Evolutionary conservation across 2,888 invertebrate species (phyloP).

Genomic region (Pyrrhia umbra): DNA sequence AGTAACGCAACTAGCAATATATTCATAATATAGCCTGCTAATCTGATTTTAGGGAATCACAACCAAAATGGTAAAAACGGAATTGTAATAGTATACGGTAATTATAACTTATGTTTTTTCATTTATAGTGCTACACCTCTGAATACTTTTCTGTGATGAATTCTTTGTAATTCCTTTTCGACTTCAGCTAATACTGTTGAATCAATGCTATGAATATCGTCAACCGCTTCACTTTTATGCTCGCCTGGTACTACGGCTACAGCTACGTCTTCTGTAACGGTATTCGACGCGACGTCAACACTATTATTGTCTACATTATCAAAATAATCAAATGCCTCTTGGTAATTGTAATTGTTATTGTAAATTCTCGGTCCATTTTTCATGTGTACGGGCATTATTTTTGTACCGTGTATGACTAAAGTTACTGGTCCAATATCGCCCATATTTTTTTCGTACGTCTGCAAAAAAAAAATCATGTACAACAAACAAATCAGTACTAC

Average conservation of each 20-base stretch:
- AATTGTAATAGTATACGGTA: too few relatives aligned
- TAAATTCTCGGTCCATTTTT: conserved; percentile 88
- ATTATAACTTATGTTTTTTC: background rate
- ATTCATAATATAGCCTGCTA: conserved; percentile 6
- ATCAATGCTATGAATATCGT: conserved; percentile 65
- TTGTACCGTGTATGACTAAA: conserved; percentile 94
- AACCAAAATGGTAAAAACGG: background rate
- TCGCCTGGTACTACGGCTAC: conserved; percentile 68
- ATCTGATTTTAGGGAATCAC: background rate
- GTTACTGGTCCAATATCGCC: conserved; percentile 91
- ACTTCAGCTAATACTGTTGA: conserved; percentile 73
- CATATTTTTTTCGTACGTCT: conserved; percentile 84
- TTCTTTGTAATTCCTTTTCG: conserved; percentile 79
- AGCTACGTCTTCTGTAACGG: conserved; percentile 63
- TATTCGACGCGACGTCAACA: conserved; percentile 62
- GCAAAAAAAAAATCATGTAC: conserved; percentile 30
- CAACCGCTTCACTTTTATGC: conserved; percentile 63
- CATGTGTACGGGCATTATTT: conserved; percentile 91
- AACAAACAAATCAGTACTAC: background rate
- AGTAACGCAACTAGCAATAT: background rate
- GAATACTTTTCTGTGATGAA: conserved; percentile 76
- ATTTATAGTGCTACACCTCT: conserved; percentile 47
- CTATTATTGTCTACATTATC: conserved; percentile 52
- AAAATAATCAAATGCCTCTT: conserved; percentile 66
- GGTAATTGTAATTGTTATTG: conserved; percentile 84